These are phyloP conservation scores for Florisuga fusca DNA, from an alignment of 2,797 vertebrate species.

Conservation along the genomic window DNA sequence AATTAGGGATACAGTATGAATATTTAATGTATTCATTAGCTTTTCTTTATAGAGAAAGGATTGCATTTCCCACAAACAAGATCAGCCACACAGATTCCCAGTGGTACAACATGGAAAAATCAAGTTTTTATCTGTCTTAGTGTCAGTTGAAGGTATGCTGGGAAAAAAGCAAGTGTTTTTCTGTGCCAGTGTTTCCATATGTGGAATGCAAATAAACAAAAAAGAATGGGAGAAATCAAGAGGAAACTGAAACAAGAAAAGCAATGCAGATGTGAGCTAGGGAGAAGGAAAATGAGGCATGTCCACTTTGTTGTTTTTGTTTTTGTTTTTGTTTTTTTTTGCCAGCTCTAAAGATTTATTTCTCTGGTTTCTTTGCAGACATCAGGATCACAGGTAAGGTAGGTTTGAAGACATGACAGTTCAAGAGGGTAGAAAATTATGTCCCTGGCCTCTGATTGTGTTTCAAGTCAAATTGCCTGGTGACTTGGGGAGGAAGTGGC, in stretches of 20 bases:
- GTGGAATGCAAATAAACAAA: background rate
- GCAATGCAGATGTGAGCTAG: background rate
- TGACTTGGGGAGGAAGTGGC: background rate
- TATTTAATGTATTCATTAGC: constrained; percentile 63
- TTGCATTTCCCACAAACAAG: background rate
- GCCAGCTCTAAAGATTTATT: background rate
- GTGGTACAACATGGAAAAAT: background rate
- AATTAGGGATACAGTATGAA: constrained; percentile 45
- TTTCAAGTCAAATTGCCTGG: background rate
- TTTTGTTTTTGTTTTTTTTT: background rate
- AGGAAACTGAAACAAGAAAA: background rate
- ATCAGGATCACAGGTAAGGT: background rate
- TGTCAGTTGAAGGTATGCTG: background rate
- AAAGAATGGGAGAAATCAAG: background rate
- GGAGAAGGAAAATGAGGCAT: background rate
- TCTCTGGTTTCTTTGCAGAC: background rate
- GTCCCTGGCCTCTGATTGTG: background rate
- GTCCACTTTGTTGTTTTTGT: no score
- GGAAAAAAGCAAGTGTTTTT: background rate
- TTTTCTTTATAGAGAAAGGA: background rate
- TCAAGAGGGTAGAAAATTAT: background rate
- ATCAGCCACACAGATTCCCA: background rate
- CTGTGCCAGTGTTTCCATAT: background rate
- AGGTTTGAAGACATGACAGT: background rate
- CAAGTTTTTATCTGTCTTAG: background rate